Conservation (phyloP, 1,140 invertebrate genomes). For the Leucophenga varia region DNA sequence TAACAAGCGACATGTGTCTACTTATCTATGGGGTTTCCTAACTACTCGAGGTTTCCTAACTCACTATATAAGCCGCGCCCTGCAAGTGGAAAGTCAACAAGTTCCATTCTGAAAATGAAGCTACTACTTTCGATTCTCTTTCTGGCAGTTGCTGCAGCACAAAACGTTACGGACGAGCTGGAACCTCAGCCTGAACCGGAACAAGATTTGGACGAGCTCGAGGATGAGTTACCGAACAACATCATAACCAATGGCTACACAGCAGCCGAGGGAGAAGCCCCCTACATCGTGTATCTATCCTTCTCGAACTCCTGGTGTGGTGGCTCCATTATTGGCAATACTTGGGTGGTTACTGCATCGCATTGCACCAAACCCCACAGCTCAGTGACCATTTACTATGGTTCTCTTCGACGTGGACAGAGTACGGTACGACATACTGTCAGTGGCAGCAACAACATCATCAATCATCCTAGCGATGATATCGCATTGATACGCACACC, state of each 20-base stretch:
- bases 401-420: slow-evolving; percentile 17
- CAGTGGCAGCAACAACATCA: slow-evolving; percentile 22
- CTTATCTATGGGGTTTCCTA: too few species aligned
- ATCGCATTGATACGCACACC: slow-evolving; percentile 34
- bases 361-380: too few species aligned
- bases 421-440: slow-evolving; percentile 20
- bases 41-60: too few species aligned
- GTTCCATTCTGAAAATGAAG: background rate
- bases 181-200: background rate
- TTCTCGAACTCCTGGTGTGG: slow-evolving; percentile 20
- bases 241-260: slow-evolving; percentile 26
- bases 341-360: too few species aligned
- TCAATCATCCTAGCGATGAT: slow-evolving; percentile 27
- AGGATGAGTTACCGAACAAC: background rate
- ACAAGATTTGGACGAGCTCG: background rate
- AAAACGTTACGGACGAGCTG: background rate
- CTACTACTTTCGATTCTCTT: background rate
- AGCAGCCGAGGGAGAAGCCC: slow-evolving; percentile 10
- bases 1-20: too few species aligned
- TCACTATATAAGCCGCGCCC: slow-evolving; percentile 14
- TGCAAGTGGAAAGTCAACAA: background rate
- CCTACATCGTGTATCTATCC: too few species aligned
- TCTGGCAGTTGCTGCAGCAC: background rate
- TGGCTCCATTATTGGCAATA: too few species aligned
- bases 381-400: too few species aligned